These are phyloP conservation scores for Lerema accius DNA, from an alignment of 1,140 invertebrate species.

Conservation along the genomic window DNA sequence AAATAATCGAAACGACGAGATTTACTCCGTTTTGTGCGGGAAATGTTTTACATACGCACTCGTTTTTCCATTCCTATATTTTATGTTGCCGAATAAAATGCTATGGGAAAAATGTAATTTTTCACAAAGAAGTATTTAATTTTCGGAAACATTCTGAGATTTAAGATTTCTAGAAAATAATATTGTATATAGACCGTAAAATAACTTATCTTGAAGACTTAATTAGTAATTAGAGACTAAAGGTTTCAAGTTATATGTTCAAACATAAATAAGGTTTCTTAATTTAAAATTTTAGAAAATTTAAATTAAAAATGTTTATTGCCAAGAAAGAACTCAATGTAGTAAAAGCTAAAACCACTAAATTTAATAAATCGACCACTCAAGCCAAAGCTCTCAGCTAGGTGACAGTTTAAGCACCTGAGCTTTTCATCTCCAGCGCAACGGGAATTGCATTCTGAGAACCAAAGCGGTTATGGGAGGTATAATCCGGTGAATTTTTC, in stretches of 20 bases:
- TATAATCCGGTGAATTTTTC: neutral
- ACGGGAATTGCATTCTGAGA: neutral
- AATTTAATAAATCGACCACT: constrained; percentile 1
- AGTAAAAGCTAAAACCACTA: neutral
- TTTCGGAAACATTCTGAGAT: too few relatives aligned
- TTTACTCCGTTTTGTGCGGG: constrained; percentile 11
- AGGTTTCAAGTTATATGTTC: too few relatives aligned
- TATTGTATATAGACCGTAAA: too few relatives aligned
- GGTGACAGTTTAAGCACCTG: constrained; percentile 5
- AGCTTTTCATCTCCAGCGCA: neutral
- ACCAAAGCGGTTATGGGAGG: neutral
- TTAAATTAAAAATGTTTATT: neutral
- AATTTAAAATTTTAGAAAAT: too few relatives aligned
- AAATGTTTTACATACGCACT: constrained; percentile 23
- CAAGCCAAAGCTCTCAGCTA: neutral
- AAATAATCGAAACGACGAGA: constrained; percentile 16
- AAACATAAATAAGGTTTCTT: too few relatives aligned
- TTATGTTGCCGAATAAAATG: too few relatives aligned
- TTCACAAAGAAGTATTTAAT: too few relatives aligned
- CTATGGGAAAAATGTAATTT: too few relatives aligned
- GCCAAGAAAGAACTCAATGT: neutral
- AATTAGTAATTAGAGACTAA: too few relatives aligned
- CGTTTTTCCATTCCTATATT: constrained; percentile 15
- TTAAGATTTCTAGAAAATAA: too few relatives aligned
- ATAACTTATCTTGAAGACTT: too few relatives aligned